Percentiles rank a stretch among this genome's conserved stretches.
phyloP scores from a whole-genome alignment of 2,113 vertebrate genomes.

The Enhydra lutris region DNA sequence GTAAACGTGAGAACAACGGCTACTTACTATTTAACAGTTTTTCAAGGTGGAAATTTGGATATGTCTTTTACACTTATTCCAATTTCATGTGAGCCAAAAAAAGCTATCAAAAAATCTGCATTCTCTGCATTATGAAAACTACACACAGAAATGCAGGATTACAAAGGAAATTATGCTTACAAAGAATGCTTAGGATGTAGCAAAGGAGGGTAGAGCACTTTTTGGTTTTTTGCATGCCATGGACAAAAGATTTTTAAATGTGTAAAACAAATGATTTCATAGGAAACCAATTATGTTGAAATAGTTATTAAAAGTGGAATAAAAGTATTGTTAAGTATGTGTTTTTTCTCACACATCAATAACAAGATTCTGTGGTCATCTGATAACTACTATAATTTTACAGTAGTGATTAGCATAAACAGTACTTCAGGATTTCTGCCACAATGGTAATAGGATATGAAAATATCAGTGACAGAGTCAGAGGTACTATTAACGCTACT shows the following conservation, averaged over 20 bases:
- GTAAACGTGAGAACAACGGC: not conserved
- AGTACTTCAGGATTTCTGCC: not conserved
- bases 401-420: not conserved
- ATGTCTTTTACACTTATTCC: not conserved
- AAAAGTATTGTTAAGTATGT: not conserved
- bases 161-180: not conserved
- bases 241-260: not conserved
- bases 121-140: not conserved
- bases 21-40: not conserved
- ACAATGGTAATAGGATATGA: not conserved
- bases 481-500: not conserved
- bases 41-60: not conserved
- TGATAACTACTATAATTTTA: not conserved
- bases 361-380: not conserved
- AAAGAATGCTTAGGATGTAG: not conserved
- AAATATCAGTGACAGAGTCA: not conserved
- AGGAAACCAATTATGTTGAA: not conserved
- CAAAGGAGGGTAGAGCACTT: not conserved
- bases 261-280: not conserved
- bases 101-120: not conserved
- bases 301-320: not conserved
- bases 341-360: not conserved
- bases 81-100: not conserved
- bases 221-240: not conserved
- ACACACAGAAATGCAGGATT: not conserved